A percentile compares a stretch with the other conserved stretches of the same genome.
Evolutionary conservation across 1,140 invertebrate species (phyloP).

Genomic region (Heliconius congener): DNA sequence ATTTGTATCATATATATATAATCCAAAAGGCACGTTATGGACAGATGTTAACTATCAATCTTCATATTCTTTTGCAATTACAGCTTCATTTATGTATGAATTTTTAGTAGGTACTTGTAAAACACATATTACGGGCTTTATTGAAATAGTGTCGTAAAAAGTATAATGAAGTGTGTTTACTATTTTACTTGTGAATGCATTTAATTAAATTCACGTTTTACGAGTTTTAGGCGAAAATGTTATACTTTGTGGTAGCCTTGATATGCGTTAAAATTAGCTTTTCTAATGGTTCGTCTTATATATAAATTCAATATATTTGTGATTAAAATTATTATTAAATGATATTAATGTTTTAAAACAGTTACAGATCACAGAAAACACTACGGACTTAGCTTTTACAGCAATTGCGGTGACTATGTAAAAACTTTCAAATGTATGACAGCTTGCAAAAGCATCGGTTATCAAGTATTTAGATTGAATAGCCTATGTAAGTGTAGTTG

Average conservation of each 20-base stretch:
- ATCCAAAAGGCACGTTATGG: neutral
- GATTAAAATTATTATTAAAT: neutral
- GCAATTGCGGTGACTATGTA: slow-evolving; percentile 48
- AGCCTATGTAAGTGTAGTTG: slow-evolving; percentile 60
- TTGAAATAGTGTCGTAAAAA: slow-evolving; percentile 21
- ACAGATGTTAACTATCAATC: neutral
- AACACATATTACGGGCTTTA: slow-evolving; percentile 9
- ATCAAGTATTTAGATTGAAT: slow-evolving; percentile 58
- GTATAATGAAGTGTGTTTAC: slow-evolving; percentile 30
- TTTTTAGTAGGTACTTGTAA: slow-evolving; percentile 18
- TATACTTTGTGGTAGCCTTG: slow-evolving; percentile 44
- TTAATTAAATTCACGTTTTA: slow-evolving; percentile 41
- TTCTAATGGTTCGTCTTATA: slow-evolving; percentile 46
- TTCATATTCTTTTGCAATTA: neutral
- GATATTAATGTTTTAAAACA: slow-evolving; percentile 36
- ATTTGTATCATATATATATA: neutral
- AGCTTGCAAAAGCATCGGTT: slow-evolving; percentile 65
- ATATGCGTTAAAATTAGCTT: slow-evolving; percentile 44
- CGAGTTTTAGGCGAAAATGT: slow-evolving; percentile 43
- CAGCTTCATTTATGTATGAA: neutral
- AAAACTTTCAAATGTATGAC: slow-evolving; percentile 66
- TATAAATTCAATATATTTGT: neutral
- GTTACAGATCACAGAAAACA: slow-evolving; percentile 55
- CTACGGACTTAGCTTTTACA: slow-evolving; percentile 62
- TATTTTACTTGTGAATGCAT: slow-evolving; percentile 19